phyloP scores from a whole-genome alignment of 2,888 invertebrate genomes.

The Melinaea marsaeus region DNA sequence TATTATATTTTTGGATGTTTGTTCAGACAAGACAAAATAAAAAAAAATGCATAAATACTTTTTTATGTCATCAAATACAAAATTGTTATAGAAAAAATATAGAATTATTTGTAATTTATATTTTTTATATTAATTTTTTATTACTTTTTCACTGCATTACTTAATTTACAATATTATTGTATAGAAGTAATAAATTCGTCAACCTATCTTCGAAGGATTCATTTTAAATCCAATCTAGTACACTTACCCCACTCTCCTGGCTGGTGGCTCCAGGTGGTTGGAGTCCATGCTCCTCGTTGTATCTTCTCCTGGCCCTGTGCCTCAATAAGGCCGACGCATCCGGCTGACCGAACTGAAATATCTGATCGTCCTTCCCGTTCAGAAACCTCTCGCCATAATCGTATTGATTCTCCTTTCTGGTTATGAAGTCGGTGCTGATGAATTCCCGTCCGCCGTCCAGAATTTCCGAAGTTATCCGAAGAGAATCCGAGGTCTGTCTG shows the following conservation, averaged over 20 bases:
- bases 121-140: too few species aligned
- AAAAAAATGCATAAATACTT: too few species aligned
- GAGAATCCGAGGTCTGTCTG: constrained; percentile 63
- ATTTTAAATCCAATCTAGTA: not conserved
- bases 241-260: constrained; percentile 76
- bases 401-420: constrained; percentile 24
- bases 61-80: too few species aligned
- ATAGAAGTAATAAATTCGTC: too few species aligned
- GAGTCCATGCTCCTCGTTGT: constrained; percentile 65
- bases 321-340: constrained; percentile 74
- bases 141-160: too few species aligned
- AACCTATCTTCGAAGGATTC: not conserved
- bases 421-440: constrained; percentile 41
- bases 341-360: constrained; percentile 80
- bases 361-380: constrained; percentile 58
- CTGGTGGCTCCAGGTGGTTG: constrained; percentile 65
- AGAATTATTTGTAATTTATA: too few species aligned
- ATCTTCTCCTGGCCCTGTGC: constrained; percentile 68
- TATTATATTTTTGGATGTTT: too few species aligned
- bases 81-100: too few species aligned
- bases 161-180: too few species aligned
- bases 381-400: constrained; percentile 65
- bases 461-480: constrained; percentile 64
- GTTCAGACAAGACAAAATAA: too few species aligned
- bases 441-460: constrained; percentile 45